Evolutionary conservation across 2,888 invertebrate genomes (phyloP).

Genomic region (Venustoraphidia nigricollis): DNA sequence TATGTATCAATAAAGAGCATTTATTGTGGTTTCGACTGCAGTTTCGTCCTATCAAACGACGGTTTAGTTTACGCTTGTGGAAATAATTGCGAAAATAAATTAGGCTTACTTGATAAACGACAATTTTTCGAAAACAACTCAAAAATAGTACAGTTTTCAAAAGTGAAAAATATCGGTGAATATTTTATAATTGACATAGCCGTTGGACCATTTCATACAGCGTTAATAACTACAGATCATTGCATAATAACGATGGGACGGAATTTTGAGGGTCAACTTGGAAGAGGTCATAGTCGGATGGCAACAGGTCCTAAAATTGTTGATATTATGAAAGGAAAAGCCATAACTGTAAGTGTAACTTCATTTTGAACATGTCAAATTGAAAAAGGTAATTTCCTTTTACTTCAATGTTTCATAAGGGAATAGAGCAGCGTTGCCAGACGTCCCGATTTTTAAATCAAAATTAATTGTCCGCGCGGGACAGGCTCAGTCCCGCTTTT

Average conservation of each 20-base stretch:
- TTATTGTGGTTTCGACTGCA: slow-evolving; percentile 44
- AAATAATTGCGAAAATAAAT: slow-evolving; percentile 43
- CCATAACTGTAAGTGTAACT: too few species aligned
- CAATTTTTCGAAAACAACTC: slow-evolving; percentile 16
- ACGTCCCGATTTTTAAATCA: too few species aligned
- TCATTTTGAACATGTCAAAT: too few species aligned
- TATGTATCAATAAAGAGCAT: slow-evolving; percentile 33
- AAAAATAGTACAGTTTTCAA: slow-evolving; percentile 12
- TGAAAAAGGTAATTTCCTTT: too few species aligned
- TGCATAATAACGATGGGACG: slow-evolving; percentile 46
- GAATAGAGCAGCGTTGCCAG: too few species aligned
- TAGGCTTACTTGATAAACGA: slow-evolving; percentile 35
- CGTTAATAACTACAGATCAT: slow-evolving; percentile 44
- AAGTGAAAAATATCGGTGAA: slow-evolving; percentile 33
- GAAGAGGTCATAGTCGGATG: slow-evolving; percentile 20
- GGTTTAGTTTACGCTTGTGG: slow-evolving; percentile 49
- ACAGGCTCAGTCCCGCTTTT: too few species aligned
- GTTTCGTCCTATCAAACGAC: slow-evolving; percentile 39
- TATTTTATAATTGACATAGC: slow-evolving; percentile 35
- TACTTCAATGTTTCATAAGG: too few species aligned
- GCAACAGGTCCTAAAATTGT: neutral
- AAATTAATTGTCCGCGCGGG: too few species aligned
- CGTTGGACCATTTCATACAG: slow-evolving; percentile 44
- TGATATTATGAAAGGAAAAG: neutral
- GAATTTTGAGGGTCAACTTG: slow-evolving; percentile 48